phyloP scores from a whole-genome alignment of 2,113 vertebrate species.

The Jacana jacana region DNA sequence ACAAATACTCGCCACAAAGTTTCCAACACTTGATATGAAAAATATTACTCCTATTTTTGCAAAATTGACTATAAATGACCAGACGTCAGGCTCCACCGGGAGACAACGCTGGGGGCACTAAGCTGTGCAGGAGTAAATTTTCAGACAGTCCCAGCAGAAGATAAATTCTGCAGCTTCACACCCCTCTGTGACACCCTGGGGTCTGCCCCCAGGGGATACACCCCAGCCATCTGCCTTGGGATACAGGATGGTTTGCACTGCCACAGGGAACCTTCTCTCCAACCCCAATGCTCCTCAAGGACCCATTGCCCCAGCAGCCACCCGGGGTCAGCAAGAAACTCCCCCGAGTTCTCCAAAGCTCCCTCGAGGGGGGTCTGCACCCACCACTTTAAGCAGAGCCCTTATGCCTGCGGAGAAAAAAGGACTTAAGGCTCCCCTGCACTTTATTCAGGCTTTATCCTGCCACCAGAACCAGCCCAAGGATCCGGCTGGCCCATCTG shows the following conservation, averaged over 20 bases:
- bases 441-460: not conserved
- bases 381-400: not conserved
- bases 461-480: rapidly evolving
- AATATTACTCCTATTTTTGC: not conserved
- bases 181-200: not conserved
- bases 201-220: not conserved
- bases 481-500: not conserved
- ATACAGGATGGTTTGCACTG: not conserved
- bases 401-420: not conserved
- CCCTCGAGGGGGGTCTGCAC: not conserved
- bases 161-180: not conserved
- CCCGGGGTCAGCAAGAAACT: not conserved
- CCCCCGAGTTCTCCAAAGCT: not conserved
- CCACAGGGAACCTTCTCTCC: not conserved
- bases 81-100: not conserved
- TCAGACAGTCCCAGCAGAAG: not conserved
- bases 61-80: not conserved
- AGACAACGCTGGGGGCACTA: not conserved
- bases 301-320: not conserved
- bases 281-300: not conserved
- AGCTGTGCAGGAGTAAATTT: not conserved
- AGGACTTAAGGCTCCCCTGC: not conserved
- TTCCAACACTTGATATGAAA: not conserved
- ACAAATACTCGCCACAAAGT: not conserved
- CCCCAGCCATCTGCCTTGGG: not conserved